A percentile compares a stretch with the other conserved stretches of the same genome.
Evolutionary conservation across 2,888 invertebrate genomes (phyloP).

Genomic region (Oxytorus armatus): DNA sequence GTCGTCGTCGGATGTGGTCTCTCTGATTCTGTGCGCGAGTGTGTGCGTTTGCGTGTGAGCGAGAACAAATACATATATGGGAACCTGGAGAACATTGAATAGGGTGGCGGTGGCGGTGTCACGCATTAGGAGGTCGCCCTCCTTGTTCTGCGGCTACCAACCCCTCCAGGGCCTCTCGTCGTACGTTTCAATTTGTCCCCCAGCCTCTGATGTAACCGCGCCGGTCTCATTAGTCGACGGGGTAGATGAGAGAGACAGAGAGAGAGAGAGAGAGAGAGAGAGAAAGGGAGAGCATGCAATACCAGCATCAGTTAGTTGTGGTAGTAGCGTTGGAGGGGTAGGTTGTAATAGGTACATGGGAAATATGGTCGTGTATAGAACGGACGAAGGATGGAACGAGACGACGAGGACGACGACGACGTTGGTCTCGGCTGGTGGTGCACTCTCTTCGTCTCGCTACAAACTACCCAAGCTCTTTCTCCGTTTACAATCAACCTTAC

Average conservation of each 20-base stretch:
- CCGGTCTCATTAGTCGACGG: conserved; percentile 81
- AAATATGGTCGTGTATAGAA: conserved; percentile 35
- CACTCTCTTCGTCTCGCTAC: conserved; percentile 60
- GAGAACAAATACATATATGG: not conserved
- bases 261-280: conserved; percentile 5
- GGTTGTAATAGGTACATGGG: conserved; percentile 52
- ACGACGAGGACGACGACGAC: conserved; percentile 51
- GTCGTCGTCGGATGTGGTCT: conserved; percentile 35
- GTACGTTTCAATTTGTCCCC: conserved; percentile 83
- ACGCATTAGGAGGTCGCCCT: conserved; percentile 78
- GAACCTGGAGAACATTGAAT: conserved; percentile 41
- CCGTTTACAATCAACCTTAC: conserved; percentile 81
- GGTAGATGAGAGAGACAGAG: conserved; percentile 11
- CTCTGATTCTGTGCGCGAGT: not conserved
- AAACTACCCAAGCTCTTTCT: conserved; percentile 68
- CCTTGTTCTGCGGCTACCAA: conserved; percentile 69
- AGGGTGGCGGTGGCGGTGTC: conserved; percentile 70
- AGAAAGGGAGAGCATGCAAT: conserved; percentile 20
- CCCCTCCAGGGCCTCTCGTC: conserved; percentile 78
- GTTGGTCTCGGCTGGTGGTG: conserved; percentile 43
- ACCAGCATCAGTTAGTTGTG: conserved; percentile 13
- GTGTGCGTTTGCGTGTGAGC: conserved; percentile 30
- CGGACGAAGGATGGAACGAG: conserved; percentile 57
- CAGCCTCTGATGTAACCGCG: conserved; percentile 82
- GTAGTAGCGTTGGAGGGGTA: conserved; percentile 25